Evolutionary conservation across 2,113 vertebrate genomes (phyloP), one percentile per base, ranked within the genome.

Genomic region (Archilochus colubris): DNA sequence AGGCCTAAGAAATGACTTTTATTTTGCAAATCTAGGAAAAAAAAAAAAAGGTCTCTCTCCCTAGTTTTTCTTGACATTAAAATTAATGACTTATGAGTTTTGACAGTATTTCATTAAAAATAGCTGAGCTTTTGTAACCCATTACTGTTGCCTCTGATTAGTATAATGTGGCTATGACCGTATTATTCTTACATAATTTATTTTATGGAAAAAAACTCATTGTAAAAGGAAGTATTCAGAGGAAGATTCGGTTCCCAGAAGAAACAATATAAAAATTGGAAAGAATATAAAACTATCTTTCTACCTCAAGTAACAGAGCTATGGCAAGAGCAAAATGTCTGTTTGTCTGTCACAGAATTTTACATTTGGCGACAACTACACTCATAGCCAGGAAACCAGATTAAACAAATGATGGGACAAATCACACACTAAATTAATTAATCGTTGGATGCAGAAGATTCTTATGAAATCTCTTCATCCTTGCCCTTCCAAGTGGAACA

Each of bases 101-200:
- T 83, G 85, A 93, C 53, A 58, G 70, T 31, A 84, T 40, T 66
- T 93, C 62, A 89, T 92, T 94, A 96, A 87, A 92, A 89, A 87
- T 81, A 76, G 75, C 79, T 75, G 85, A 88, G 50, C 64, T 72
- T 30, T 59, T 77, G 59, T 76, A 86, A 88, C 36, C 76, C 90
- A 83, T 93, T 91, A 90, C 82, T 91, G 96, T 89, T 91, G 92
- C 12, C 57, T 90, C 88, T 22, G 11, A 93, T 95, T 92, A 96
- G 36, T 61, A 89, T 64, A 75, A 72, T 25, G 13, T 9, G 12
- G 19, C 54, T 91, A n/a, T 58, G 58, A 82, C 69, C 1, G 0
- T 53, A 59, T 73, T 54, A 81, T 91, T 94, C 82, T 74, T 95
- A 73, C 82, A 97, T 94, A 94, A 96, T 84, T 88, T 75, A 96